phyloP scores from a whole-genome alignment of 1,140 invertebrate species.

The Anagrus nilaparvatae region DNA sequence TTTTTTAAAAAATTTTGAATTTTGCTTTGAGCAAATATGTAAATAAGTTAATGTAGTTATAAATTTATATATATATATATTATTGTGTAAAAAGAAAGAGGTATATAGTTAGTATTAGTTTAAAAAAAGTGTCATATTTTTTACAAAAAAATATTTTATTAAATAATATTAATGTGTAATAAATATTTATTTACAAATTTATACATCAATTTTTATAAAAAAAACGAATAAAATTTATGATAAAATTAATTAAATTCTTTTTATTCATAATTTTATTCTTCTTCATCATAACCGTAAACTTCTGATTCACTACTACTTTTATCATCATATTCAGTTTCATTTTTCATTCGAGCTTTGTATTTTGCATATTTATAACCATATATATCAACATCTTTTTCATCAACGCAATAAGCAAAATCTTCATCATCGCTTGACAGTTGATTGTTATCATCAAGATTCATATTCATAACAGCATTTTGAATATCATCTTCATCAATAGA shows the following conservation, averaged over 20 bases:
- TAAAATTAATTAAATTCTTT: background rate
- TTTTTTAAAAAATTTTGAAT: no score
- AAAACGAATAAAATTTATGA: no score
- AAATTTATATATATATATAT: no score
- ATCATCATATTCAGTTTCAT: constrained; percentile 22
- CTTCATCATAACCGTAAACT: constrained; percentile 14
- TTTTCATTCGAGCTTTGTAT: constrained; percentile 40
- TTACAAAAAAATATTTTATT: no score
- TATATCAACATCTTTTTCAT: constrained; percentile 40
- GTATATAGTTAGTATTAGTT: no score
- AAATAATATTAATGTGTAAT: no score
- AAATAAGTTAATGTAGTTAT: no score
- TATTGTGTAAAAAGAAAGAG: no score
- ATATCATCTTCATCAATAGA: constrained; percentile 30
- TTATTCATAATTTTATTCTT: constrained; percentile 3
- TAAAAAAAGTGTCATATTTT: no score
- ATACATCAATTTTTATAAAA: no score
- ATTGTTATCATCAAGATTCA: constrained; percentile 25
- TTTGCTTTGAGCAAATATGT: no score
- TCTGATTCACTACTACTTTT: constrained; percentile 10
- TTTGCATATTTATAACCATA: constrained; percentile 46
- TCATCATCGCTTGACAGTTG: constrained; percentile 29
- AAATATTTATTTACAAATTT: no score
- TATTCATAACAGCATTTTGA: constrained; percentile 26
- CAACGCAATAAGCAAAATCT: constrained; percentile 39